phyloP scores from a whole-genome alignment of 2,797 vertebrate genomes.

The Crax fasciolata region DNA sequence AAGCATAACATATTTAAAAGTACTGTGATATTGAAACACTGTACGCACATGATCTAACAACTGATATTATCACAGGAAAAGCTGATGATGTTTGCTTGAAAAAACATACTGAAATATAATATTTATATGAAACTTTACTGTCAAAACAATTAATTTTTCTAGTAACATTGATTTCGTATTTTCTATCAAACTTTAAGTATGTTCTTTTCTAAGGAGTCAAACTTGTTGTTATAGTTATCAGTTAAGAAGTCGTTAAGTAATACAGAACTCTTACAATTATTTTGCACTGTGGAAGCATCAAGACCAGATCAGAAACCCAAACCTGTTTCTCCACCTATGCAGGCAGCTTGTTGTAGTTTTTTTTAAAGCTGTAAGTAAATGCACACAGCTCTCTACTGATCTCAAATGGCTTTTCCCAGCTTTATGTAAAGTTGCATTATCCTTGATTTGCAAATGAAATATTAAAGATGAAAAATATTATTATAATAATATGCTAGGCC shows the following conservation, averaged over 20 bases:
- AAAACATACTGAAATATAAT: not conserved
- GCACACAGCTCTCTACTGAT: not conserved
- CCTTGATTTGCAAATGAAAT: not conserved
- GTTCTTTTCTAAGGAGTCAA: not conserved
- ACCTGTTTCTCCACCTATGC: not conserved
- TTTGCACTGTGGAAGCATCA: not conserved
- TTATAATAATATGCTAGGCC: not conserved
- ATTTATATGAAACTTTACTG: not conserved
- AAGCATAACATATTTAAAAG: not conserved
- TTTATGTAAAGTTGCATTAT: not conserved
- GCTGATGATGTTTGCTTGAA: not conserved
- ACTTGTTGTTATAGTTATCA: not conserved
- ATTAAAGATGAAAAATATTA: not conserved
- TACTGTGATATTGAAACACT: not conserved
- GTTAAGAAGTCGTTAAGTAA: not conserved
- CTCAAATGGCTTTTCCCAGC: not conserved
- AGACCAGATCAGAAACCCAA: not conserved
- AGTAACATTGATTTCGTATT: not conserved
- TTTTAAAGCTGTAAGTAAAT: not conserved
- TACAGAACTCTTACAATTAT: not conserved
- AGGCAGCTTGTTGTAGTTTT: not conserved
- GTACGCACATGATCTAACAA: not conserved
- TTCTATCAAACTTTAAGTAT: not conserved
- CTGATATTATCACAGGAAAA: not conserved
- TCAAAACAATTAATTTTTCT: not conserved